Evolutionary conservation across 2,113 vertebrate genomes (phyloP).

Genomic region (Motacilla alba): DNA sequence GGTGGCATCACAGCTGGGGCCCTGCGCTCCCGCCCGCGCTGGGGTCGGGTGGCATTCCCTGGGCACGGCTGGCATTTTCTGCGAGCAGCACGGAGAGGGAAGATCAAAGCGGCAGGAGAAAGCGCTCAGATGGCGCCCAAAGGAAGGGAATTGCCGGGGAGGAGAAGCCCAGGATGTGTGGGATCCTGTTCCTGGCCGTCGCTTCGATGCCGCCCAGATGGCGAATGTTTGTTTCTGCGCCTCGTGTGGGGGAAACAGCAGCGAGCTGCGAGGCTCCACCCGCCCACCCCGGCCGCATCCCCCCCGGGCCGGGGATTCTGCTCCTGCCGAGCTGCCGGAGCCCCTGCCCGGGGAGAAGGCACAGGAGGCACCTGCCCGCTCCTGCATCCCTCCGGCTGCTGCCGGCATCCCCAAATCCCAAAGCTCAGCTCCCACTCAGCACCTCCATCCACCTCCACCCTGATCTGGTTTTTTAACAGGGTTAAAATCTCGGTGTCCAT

Average conservation of each 20-base stretch:
- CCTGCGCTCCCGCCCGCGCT: background rate
- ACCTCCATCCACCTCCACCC: background rate
- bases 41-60: background rate
- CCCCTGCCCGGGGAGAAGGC: background rate
- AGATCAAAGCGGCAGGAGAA: background rate
- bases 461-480: background rate
- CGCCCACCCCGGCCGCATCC: background rate
- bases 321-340: accelerated
- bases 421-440: background rate
- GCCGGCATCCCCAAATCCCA: background rate
- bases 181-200: slow-evolving; percentile 3
- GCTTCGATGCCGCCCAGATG: slow-evolving; percentile 25
- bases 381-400: background rate
- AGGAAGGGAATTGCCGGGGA: slow-evolving; percentile 3
- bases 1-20: background rate
- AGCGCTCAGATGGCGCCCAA: background rate
- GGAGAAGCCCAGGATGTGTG: background rate
- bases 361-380: background rate
- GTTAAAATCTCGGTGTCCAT: background rate
- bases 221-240: slow-evolving; percentile 41
- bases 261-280: slow-evolving; percentile 16
- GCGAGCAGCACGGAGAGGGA: background rate
- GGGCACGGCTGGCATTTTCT: background rate
- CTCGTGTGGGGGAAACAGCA: background rate
- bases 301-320: background rate